Evolutionary conservation across 64 coral and sea anemone genomes (phyloP).

Genomic region (Porites australiensis): DNA sequence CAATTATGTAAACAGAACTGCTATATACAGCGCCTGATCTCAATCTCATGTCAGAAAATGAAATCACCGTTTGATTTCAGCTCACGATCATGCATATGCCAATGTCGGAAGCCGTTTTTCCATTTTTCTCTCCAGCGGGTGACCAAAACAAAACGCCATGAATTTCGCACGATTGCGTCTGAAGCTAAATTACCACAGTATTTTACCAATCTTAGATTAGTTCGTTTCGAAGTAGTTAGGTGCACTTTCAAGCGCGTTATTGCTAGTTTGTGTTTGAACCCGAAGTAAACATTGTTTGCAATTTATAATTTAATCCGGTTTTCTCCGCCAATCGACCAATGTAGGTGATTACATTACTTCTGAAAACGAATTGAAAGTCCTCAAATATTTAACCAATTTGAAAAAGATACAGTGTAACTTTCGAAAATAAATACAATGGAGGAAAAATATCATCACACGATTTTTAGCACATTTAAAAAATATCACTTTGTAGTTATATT

Average conservation of each 20-base stretch:
- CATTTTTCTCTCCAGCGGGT: background rate
- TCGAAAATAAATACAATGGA: too few relatives aligned
- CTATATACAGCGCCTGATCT: background rate
- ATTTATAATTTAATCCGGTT: slow-evolving; percentile 4
- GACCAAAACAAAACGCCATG: background rate
- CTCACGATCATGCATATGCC: background rate
- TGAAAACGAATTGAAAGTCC: background rate
- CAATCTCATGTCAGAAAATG: background rate
- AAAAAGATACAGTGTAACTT: background rate
- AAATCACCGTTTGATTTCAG: background rate
- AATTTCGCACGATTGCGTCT: background rate
- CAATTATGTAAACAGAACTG: background rate
- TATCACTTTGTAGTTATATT: background rate
- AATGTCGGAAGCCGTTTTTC: background rate
- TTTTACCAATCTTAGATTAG: too few relatives aligned
- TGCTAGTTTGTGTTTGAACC: background rate
- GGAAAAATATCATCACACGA: too few relatives aligned
- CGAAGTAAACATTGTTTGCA: slow-evolving; percentile 3
- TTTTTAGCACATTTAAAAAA: too few relatives aligned
- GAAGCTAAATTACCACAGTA: too few relatives aligned
- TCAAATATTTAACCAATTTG: background rate
- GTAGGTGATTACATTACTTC: slow-evolving; percentile 3
- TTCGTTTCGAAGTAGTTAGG: too few relatives aligned
- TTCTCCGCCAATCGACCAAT: slow-evolving; percentile 21
- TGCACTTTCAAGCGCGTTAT: too few relatives aligned